A percentile compares a stretch with the other conserved stretches of the same genome.
phyloP scores from a whole-genome alignment of 2,797 vertebrate genomes.

The Coregonus sp. region DNA sequence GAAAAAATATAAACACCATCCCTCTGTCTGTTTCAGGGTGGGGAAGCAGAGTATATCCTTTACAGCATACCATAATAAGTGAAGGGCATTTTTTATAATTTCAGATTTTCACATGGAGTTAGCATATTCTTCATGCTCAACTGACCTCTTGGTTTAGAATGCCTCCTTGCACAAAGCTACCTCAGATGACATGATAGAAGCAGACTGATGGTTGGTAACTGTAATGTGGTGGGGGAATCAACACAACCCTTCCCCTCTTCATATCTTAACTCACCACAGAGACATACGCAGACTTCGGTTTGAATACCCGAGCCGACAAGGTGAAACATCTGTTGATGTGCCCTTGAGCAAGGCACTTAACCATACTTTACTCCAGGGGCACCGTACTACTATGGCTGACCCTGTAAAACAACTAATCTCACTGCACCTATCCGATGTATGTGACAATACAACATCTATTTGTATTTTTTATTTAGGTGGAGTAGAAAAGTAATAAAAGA shows the following conservation, averaged over 20 bases:
- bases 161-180: constrained; percentile 15
- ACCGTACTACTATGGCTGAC: too few species aligned
- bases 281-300: neutral
- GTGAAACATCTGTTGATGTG: too few species aligned
- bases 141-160: constrained; percentile 7
- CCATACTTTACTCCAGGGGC: too few species aligned
- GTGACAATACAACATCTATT: neutral
- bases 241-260: constrained; percentile 13
- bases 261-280: neutral
- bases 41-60: constrained; percentile 28
- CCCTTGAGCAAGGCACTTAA: too few species aligned
- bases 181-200: neutral
- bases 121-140: constrained; percentile 30
- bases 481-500: neutral
- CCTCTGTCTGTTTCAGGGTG: neutral
- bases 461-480: neutral
- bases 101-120: constrained; percentile 33
- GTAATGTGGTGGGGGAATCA: constrained; percentile 1
- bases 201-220: constrained; percentile 1
- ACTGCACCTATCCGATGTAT: neutral
- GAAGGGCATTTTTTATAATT: constrained; percentile 43
- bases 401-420: too few species aligned
- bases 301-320: too few species aligned
- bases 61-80: constrained; percentile 1
- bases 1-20: constrained; percentile 27